phyloP scores from a whole-genome alignment of 2,888 invertebrate species.

The Lacanobia oleracea region DNA sequence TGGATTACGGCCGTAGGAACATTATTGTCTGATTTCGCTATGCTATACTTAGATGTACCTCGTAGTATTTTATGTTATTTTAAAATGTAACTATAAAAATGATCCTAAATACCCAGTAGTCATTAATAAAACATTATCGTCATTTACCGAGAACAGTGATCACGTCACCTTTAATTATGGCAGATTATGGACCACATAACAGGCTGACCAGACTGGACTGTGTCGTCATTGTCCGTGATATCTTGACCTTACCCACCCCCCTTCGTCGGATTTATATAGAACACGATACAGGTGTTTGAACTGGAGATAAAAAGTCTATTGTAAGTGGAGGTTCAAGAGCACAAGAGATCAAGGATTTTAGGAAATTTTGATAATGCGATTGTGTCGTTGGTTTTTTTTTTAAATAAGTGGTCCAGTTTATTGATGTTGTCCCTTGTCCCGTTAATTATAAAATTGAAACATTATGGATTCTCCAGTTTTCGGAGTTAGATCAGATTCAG shows the following conservation, averaged over 20 bases:
- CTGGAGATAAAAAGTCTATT: slow-evolving; percentile 4
- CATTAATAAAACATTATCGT: too few relatives aligned
- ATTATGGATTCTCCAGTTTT: neutral
- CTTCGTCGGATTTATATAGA: neutral
- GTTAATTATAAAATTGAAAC: neutral
- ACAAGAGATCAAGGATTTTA: slow-evolving; percentile 44
- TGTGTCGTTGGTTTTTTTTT: slow-evolving; percentile 33
- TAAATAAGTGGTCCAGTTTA: neutral
- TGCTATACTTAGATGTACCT: too few relatives aligned
- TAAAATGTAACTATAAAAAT: too few relatives aligned
- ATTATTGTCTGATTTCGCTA: too few relatives aligned
- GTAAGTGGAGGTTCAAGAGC: slow-evolving; percentile 21
- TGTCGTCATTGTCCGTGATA: slow-evolving; percentile 70
- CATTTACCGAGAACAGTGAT: slow-evolving; percentile 51
- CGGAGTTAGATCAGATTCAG: neutral
- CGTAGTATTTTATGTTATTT: too few relatives aligned
- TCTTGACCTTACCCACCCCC: slow-evolving; percentile 60
- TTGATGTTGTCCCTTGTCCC: neutral
- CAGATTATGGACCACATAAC: slow-evolving; percentile 78
- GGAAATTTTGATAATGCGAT: slow-evolving; percentile 38
- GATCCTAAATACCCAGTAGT: too few relatives aligned
- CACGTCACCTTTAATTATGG: slow-evolving; percentile 85
- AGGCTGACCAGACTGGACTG: slow-evolving; percentile 73
- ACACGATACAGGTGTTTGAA: slow-evolving; percentile 11
- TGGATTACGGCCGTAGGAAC: too few relatives aligned